Conservation (phyloP, 2,888 invertebrate species). For the Metopia argyrocephala region DNA sequence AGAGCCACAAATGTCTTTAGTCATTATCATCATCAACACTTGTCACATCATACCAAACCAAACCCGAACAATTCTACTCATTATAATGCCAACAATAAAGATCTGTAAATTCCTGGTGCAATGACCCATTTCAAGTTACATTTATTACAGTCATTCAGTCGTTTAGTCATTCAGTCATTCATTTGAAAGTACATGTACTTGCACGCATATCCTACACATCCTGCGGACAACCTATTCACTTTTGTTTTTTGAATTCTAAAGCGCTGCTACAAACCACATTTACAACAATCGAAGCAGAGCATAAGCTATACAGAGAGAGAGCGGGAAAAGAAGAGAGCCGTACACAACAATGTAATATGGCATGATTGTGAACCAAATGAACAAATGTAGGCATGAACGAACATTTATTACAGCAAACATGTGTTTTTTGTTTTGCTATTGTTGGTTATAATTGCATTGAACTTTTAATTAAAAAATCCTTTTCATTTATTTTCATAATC, state of each 20-base stretch:
- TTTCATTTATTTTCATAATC: conserved; percentile 53
- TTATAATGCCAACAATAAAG: background rate
- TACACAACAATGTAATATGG: no score
- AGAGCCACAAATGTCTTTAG: background rate
- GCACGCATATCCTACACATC: background rate
- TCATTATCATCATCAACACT: background rate
- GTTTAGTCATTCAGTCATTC: no score
- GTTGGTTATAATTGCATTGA: conserved; percentile 56
- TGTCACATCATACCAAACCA: background rate
- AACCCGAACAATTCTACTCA: background rate
- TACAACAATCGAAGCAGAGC: background rate
- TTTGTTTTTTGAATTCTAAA: background rate
- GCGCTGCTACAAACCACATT: background rate
- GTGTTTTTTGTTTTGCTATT: conserved; percentile 24
- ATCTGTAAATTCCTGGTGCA: conserved; percentile 4
- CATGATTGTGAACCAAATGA: background rate
- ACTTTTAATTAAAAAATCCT: conserved; percentile 61
- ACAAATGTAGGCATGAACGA: conserved; percentile 5
- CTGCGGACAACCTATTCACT: background rate
- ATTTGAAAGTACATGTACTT: background rate
- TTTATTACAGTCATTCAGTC: background rate
- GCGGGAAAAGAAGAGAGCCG: background rate
- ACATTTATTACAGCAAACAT: conserved; percentile 55
- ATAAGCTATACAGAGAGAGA: background rate
- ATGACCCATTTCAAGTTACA: conserved; percentile 13